A percentile compares a stretch with the other conserved stretches of the same genome.
These are phyloP conservation scores for Amblyjoppa proteus DNA, from an alignment of 2,888 invertebrate genomes.

Conservation along the genomic window DNA sequence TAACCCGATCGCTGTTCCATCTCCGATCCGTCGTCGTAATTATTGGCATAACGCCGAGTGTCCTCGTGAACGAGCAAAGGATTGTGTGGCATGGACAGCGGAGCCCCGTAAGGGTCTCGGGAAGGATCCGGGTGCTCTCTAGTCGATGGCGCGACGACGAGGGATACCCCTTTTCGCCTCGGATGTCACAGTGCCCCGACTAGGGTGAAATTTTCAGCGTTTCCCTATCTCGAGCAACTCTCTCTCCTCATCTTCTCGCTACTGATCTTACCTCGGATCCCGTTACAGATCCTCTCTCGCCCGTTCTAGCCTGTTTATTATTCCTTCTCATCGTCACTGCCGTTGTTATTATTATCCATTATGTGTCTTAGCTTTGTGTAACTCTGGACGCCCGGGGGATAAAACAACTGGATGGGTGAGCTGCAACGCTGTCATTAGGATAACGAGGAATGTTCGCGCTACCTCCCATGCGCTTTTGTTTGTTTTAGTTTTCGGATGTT, in stretches of 20 bases:
- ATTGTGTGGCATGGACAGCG: constrained; percentile 61
- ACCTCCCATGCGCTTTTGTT: neutral
- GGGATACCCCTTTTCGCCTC: constrained; percentile 76
- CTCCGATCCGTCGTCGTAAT: constrained; percentile 62
- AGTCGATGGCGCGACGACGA: constrained; percentile 41
- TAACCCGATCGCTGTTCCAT: constrained; percentile 68
- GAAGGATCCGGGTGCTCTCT: constrained; percentile 59
- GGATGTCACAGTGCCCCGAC: constrained; percentile 74
- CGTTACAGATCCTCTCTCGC: constrained; percentile 70
- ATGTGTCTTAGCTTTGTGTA: constrained; percentile 12
- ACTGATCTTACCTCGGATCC: constrained; percentile 69
- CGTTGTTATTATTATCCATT: constrained; percentile 36
- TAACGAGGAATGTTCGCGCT: neutral
- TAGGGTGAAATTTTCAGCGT: constrained; percentile 68
- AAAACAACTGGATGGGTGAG: constrained; percentile 4
- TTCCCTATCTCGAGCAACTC: constrained; percentile 30
- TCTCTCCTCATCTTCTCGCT: constrained; percentile 44
- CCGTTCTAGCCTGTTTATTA: constrained; percentile 64
- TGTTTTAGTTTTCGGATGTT: neutral
- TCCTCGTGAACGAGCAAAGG: constrained; percentile 68
- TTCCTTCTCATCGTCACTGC: constrained; percentile 60
- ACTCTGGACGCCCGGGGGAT: neutral
- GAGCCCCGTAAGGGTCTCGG: constrained; percentile 59
- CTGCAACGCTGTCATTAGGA: constrained; percentile 2
- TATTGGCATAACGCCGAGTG: constrained; percentile 65